Percentiles rank a stretch among this genome's conserved stretches.
phyloP scores from a whole-genome alignment of 2,797 vertebrate species.

The Rhinella marina region DNA sequence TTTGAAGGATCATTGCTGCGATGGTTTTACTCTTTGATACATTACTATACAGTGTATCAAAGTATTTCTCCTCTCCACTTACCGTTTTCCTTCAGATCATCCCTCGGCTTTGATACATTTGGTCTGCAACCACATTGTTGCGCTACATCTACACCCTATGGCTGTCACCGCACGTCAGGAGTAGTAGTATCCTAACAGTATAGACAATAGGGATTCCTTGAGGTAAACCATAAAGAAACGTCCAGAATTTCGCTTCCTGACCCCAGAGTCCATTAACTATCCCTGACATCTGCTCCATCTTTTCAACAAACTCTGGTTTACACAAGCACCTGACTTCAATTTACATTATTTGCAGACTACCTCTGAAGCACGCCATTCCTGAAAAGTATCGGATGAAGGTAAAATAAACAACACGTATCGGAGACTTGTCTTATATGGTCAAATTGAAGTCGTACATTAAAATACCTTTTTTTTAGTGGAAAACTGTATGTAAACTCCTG shows the following conservation, averaged over 20 bases:
- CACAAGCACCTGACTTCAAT: conserved; percentile 52
- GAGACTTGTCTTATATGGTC: conserved; percentile 59
- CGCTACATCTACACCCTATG: not conserved
- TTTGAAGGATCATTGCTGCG: no score
- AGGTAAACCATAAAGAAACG: no score
- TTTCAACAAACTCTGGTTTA: conserved; percentile 45
- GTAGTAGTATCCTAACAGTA: not conserved
- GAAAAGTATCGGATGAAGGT: conserved; percentile 58
- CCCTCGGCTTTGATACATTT: not conserved
- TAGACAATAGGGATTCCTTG: not conserved
- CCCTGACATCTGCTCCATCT: conserved; percentile 36
- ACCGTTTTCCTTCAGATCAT: not conserved
- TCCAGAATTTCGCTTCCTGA: conserved; percentile 1
- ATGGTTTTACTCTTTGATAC: no score
- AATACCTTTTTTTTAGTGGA: conserved; percentile 53
- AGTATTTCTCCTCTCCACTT: not conserved
- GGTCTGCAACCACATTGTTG: not conserved
- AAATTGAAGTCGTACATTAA: conserved; percentile 55
- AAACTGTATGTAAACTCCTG: conserved; percentile 60
- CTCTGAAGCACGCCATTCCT: conserved; percentile 40
- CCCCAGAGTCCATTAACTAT: conserved; percentile 36
- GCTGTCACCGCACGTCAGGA: not conserved
- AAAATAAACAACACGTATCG: conserved; percentile 57
- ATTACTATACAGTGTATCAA: no score
- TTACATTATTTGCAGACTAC: conserved; percentile 48